Evolutionary conservation across 1,140 invertebrate genomes (phyloP).

Genomic region (Neodiprion pinetum): DNA sequence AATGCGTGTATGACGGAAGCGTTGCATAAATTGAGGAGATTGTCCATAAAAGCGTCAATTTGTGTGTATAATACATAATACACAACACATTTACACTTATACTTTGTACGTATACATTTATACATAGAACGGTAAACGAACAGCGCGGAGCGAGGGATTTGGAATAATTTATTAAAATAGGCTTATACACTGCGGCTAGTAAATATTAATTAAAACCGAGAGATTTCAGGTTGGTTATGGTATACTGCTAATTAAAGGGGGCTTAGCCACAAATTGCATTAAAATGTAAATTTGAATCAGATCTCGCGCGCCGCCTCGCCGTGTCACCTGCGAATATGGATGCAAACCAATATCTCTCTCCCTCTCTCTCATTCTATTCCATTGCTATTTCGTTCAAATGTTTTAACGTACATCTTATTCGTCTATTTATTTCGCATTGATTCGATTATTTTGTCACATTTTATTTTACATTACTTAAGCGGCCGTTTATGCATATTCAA

Average conservation of each 20-base stretch:
- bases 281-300: conserved; percentile 45
- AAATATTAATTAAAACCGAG: conserved; percentile 42
- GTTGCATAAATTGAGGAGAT: neutral
- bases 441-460: no score
- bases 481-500: no score
- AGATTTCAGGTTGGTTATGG: conserved; percentile 45
- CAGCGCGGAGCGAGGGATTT: neutral
- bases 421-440: no score
- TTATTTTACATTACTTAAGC: no score
- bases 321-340: neutral
- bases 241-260: conserved; percentile 42
- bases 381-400: no score
- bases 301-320: conserved; percentile 25
- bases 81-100: no score
- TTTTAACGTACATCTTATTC: no score
- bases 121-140: no score
- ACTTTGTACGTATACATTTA: no score
- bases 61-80: no score
- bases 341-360: neutral
- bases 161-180: conserved; percentile 41
- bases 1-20: neutral
- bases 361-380: no score
- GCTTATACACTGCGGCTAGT: conserved; percentile 26
- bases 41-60: conserved; percentile 3
- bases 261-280: conserved; percentile 40